Evolutionary conservation across 2,888 invertebrate genomes (phyloP).

Genomic region (Maniola hyperantus): DNA sequence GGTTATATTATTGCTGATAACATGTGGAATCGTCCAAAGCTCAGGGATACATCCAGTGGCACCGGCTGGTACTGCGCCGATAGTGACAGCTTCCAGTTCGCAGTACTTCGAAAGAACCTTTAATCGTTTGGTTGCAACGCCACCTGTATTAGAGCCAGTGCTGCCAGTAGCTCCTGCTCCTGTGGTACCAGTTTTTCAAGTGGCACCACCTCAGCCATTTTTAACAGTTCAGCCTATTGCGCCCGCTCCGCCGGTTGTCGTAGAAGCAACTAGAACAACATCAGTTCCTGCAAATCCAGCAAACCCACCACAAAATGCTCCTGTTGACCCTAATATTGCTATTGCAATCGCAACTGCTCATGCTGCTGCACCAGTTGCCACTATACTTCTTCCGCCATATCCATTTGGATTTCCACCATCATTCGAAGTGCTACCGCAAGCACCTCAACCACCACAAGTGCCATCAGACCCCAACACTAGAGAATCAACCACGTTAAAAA

Average conservation of each 20-base stretch:
- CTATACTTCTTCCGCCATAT: constrained; percentile 71
- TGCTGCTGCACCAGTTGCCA: constrained; percentile 72
- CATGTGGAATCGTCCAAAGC: constrained; percentile 56
- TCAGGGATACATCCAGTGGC: constrained; percentile 57
- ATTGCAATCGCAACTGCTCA: constrained; percentile 74
- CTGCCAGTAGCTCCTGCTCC: constrained; percentile 43
- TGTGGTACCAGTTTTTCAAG: constrained; percentile 41
- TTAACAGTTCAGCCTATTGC: constrained; percentile 33
- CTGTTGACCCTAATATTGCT: constrained; percentile 65
- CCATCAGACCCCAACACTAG: constrained; percentile 58
- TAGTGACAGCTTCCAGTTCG: constrained; percentile 86
- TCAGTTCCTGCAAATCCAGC: constrained; percentile 38
- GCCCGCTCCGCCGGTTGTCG: constrained; percentile 38
- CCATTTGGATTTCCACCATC: constrained; percentile 70
- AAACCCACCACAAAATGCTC: constrained; percentile 47
- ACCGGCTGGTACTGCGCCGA: constrained; percentile 62
- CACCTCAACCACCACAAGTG: constrained; percentile 46
- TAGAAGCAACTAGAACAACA: constrained; percentile 42
- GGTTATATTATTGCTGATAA: constrained; percentile 54
- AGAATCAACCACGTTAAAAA: constrained; percentile 50
- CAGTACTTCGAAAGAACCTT: constrained; percentile 86
- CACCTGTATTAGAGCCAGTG: constrained; percentile 49
- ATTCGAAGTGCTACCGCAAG: constrained; percentile 60
- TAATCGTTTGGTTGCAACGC: constrained; percentile 75
- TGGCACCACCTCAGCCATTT: constrained; percentile 42